phyloP scores from a whole-genome alignment of 1,140 invertebrate species.

The Aphelenchoides avenae region DNA sequence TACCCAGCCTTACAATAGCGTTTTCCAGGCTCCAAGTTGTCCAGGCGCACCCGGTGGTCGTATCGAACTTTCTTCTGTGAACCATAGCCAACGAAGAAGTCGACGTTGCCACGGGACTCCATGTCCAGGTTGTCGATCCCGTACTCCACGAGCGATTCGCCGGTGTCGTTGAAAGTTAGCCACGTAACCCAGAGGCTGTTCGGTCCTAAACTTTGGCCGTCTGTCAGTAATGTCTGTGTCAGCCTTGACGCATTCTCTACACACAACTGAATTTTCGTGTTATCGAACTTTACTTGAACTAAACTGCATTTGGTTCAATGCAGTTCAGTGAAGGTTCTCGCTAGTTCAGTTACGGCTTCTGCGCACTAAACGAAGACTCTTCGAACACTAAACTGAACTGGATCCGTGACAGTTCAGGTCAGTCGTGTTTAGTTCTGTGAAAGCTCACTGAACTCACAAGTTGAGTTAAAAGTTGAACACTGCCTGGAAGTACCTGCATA shows the following conservation, averaged over 20 bases:
- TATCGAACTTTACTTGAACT: too few relatives aligned
- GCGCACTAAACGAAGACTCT: slow-evolving; percentile 18
- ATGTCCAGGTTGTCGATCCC: neutral
- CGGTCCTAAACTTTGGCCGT: slow-evolving; percentile 19
- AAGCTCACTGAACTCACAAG: too few relatives aligned
- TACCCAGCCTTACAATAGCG: slow-evolving; percentile 16
- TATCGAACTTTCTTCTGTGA: slow-evolving; percentile 17
- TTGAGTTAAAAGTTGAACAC: too few relatives aligned
- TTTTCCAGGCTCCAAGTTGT: slow-evolving; percentile 18
- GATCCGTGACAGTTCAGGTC: too few relatives aligned
- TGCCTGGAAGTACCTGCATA: slow-evolving; percentile 30
- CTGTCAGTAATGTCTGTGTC: too few relatives aligned
- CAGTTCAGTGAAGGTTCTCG: too few relatives aligned
- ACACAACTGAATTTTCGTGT: too few relatives aligned
- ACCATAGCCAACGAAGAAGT: slow-evolving; percentile 27
- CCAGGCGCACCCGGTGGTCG: slow-evolving; percentile 17
- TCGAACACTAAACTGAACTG: too few relatives aligned
- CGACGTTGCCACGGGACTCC: slow-evolving; percentile 3
- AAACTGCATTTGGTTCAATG: too few relatives aligned
- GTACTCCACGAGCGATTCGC: slow-evolving; percentile 13
- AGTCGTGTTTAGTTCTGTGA: too few relatives aligned
- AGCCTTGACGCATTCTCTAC: too few relatives aligned
- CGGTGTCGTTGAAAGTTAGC: slow-evolving; percentile 29
- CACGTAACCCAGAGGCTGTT: slow-evolving; percentile 15
- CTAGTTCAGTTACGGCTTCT: too few relatives aligned